Evolutionary conservation across 2,113 vertebrate species (phyloP), one percentile per base, ranked within the genome.

Genomic region (Electrona antarctica): DNA sequence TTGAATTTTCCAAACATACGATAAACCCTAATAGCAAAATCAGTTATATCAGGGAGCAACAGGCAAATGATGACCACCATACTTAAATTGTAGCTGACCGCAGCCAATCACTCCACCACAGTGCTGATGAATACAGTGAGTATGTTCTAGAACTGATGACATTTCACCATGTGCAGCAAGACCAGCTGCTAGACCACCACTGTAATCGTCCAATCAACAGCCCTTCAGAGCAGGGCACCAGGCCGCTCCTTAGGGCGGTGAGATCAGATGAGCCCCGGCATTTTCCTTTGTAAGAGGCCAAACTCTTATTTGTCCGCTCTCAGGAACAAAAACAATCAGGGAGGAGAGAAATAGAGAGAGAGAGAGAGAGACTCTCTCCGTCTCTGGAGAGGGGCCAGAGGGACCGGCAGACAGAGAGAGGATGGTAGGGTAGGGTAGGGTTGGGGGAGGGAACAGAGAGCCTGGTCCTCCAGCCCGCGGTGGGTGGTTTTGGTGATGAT

Each of bases 131-230:
- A 73, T 64, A 21, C 21, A 21, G 21, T 21, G 21, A 21, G 21
- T 21, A 62, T 11, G 0, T 56, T 70, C 57, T 64, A 41, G 78
- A 78, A 61, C 80, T 79, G 78, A 88, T 75, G 85, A 80, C 71
- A 60, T 78, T 85, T 74, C 75, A 73, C 80, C 85, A 21, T 21
- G 21, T 67, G 86, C 21, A 21, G 73, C 74, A 60, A 78, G 68
- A 86, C 83, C 82, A 87, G 70, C 67, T 69, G 70, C 70, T 54
- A 48, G 65, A 81, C 80, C 71, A 68, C 82, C 79, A 78, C 91
- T 90, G 88, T 90, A 82, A 93, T 92, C 92, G 89, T 90, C 90
- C 90, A 93, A 93, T 93, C 91, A 93, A 87, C 78, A 73, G 84
- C 87, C 85, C 84, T 89, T 88, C 89, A 83, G 86, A 82, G 85